Conservation (phyloP, 1,140 invertebrate genomes). For the Drosophila tani region DNA sequence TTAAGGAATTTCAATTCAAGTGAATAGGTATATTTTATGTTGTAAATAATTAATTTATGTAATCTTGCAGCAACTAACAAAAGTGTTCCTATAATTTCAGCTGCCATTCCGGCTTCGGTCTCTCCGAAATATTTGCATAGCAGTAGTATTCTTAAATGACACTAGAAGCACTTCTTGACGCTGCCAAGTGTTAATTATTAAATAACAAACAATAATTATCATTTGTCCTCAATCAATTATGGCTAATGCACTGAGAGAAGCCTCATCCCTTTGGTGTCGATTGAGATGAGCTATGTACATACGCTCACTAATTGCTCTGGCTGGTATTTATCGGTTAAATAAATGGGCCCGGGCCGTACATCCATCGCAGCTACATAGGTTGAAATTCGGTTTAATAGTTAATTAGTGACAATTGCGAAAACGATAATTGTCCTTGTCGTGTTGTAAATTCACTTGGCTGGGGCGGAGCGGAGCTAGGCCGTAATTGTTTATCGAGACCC, state of each 20-base stretch:
- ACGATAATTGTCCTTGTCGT: constrained; percentile 76
- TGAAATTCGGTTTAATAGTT: constrained; percentile 60
- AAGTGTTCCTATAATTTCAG: no score
- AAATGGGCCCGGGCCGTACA: background rate
- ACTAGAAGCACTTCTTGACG: background rate
- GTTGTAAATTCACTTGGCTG: constrained; percentile 59
- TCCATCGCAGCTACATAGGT: constrained; percentile 4
- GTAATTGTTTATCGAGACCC: constrained; percentile 77
- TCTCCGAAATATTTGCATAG: background rate
- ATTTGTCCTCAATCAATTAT: constrained; percentile 9
- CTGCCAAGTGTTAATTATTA: constrained; percentile 14
- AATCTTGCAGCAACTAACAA: no score
- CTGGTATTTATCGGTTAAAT: constrained; percentile 16
- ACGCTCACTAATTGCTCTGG: constrained; percentile 12
- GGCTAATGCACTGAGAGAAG: background rate
- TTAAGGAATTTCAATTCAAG: no score
- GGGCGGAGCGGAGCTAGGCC: constrained; percentile 25
- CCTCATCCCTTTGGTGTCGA: constrained; percentile 5
- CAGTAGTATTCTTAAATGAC: background rate
- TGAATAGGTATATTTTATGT: no score
- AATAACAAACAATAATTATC: constrained; percentile 3
- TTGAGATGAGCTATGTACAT: constrained; percentile 9
- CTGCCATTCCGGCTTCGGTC: no score
- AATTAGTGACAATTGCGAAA: constrained; percentile 73
- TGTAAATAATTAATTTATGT: no score